Conservation (phyloP, 2,797 vertebrate species). For the Etheostoma perlongum region DNA sequence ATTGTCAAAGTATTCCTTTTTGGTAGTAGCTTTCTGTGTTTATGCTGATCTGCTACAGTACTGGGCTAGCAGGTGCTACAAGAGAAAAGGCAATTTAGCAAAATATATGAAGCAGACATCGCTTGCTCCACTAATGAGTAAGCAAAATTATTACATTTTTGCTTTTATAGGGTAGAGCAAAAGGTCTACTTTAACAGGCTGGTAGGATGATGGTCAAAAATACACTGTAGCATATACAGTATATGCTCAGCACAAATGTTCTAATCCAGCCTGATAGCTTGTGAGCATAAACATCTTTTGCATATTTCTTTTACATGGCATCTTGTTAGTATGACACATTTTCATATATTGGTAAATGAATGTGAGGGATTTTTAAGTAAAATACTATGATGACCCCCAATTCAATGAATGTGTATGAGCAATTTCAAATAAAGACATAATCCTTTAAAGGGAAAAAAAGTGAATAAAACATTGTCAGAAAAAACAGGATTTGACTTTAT, state of each 20-base stretch:
- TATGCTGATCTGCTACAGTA: not conserved
- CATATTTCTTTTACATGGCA: conserved; percentile 19
- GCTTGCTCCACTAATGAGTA: not conserved
- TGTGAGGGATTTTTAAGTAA: conserved; percentile 43
- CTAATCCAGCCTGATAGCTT: not conserved
- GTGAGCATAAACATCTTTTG: conserved; percentile 1
- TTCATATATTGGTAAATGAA: conserved; percentile 22
- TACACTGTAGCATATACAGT: not conserved
- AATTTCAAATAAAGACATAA: conserved; percentile 65
- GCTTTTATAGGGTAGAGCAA: not conserved
- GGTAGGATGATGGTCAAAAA: not conserved
- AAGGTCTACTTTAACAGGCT: not conserved
- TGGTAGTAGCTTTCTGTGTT: not conserved
- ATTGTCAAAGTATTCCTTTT: not conserved
- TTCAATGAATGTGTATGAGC: conserved; percentile 39
- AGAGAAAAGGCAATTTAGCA: not conserved
- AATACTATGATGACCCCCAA: conserved; percentile 26
- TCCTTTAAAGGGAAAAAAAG: conserved; percentile 53
- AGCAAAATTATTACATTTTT: not conserved
- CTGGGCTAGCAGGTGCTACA: not conserved
- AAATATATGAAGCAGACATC: not conserved
- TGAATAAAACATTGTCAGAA: conserved; percentile 76
- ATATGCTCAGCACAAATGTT: not conserved
- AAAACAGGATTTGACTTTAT: conserved; percentile 75
- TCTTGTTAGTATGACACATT: conserved; percentile 21